Percentiles rank a stretch among this genome's conserved stretches.
These are phyloP conservation scores for Drosophila grimshawi DNA, from an alignment of 1,140 invertebrate species.

Conservation along the genomic window DNA sequence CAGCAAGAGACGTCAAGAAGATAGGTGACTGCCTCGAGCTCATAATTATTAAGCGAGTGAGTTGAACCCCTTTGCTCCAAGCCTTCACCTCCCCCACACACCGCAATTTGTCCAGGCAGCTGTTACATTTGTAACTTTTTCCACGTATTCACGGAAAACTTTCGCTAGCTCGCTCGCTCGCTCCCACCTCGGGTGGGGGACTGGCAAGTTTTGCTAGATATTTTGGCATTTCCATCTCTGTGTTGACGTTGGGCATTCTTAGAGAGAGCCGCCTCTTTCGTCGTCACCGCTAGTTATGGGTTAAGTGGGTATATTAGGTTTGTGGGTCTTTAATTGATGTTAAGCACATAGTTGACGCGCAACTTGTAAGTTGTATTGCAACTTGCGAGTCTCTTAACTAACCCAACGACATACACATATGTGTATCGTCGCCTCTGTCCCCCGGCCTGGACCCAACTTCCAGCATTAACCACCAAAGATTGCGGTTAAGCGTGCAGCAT, in stretches of 20 bases:
- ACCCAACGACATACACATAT: background rate
- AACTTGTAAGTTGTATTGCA: conserved; percentile 48
- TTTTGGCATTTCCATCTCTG: conserved; percentile 8
- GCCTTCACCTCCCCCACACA: conserved; percentile 28
- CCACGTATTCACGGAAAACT: conserved; percentile 39
- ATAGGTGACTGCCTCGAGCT: conserved; percentile 45
- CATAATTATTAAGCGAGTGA: conserved; percentile 69
- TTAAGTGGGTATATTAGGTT: conserved; percentile 74
- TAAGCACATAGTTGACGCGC: conserved; percentile 61
- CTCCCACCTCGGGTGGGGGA: background rate
- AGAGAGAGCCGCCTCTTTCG: background rate
- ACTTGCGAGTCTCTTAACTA: conserved; percentile 9
- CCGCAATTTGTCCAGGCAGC: conserved; percentile 27
- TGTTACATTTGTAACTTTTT: conserved; percentile 17
- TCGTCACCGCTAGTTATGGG: conserved; percentile 50
- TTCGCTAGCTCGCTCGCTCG: conserved; percentile 2
- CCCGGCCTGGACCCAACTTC: background rate
- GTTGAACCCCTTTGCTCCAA: background rate
- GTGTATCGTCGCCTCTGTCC: too few relatives aligned
- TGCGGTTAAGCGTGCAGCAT: conserved; percentile 6
- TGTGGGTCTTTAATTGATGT: conserved; percentile 79
- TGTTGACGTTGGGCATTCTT: background rate
- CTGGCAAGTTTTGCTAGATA: conserved; percentile 22
- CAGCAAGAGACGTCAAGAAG: conserved; percentile 59
- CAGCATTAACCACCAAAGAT: conserved; percentile 10